phyloP scores from a whole-genome alignment of 2,797 vertebrate species.

The Luscinia luscinia region DNA sequence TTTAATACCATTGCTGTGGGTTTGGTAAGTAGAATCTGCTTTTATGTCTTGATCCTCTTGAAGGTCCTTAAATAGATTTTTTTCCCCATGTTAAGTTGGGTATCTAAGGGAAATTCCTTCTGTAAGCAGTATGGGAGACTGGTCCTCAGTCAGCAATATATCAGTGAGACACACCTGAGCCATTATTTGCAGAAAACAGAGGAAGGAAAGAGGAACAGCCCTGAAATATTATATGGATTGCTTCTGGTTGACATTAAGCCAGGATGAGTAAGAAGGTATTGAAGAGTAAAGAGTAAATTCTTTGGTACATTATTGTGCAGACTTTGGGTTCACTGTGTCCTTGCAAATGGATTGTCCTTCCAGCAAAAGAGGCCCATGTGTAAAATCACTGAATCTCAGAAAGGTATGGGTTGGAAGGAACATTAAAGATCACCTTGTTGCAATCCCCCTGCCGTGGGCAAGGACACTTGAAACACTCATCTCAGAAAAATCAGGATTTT shows the following conservation, averaged over 20 bases:
- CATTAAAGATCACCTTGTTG: background rate
- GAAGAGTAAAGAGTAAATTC: background rate
- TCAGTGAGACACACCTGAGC: slow-evolving; percentile 27
- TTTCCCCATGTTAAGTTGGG: background rate
- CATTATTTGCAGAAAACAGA: background rate
- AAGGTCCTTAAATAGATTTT: background rate
- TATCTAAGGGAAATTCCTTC: slow-evolving; percentile 21
- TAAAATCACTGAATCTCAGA: background rate
- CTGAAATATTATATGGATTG: background rate
- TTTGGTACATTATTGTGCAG: background rate
- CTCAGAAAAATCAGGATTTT: too few species aligned
- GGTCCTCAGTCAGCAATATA: background rate
- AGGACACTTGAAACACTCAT: too few species aligned
- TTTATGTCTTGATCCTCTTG: background rate
- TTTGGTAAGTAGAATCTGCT: background rate
- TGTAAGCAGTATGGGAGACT: background rate
- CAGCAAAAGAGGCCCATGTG: background rate
- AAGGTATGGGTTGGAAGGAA: background rate
- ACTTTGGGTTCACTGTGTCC: background rate
- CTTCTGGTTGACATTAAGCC: background rate
- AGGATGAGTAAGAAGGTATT: background rate
- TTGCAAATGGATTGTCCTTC: background rate
- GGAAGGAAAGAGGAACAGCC: background rate
- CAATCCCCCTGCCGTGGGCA: background rate
- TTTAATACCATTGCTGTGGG: background rate